Base-by-base conservation (phyloP, 2,113 vertebrate species). In the Regulus satrapa region DNA sequence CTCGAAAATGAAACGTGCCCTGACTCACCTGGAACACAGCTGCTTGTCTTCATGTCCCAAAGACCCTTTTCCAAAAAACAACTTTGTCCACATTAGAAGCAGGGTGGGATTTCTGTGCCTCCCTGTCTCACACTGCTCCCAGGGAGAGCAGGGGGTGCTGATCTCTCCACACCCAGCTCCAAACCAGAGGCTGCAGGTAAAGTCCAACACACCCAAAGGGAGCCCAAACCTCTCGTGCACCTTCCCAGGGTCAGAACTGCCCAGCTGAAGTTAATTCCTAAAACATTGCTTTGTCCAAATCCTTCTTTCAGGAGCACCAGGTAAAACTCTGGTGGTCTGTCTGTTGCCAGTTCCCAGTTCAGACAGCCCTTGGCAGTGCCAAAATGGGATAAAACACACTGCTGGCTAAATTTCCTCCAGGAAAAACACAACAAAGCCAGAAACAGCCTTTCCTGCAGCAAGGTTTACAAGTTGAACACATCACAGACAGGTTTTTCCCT, bases 251-350 rank as follows among this genome's bases (percentile, higher is more conserved):
- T 13, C 43, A 15, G 28, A 9, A 9, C 36, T 74, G n/a, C 59
- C 31, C 31, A 34, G 17, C 24, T 32, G 2, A 34, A 49, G 10
- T 43, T 19, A 25, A 40, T 12, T n/a, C 29, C 12, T 4, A 48
- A 45, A 45, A 7, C 36, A 11, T 5, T 10, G 8, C 12, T 45
- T 31, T 40, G 40, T 10, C 1, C 17, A 45, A 63, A 8, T 16
- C 23, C 56, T 36, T 6, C 62, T 38, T 66, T 43, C 51, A 49
- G n/a, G 10, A 73, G 64, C 21, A 9, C 10, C 31, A 3, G 2
- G 8, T 19, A 29, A 58, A 54, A 23, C 10, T n/a, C 18, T 8
- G 24, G 19, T 17, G 58, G 32, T 0, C 1, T 0, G 1, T 28
- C 64, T 32, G 48, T 7, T 19, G 4, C 41, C 52, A 48, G 29